These are phyloP conservation scores for Chunga burmeisteri DNA, from an alignment of 2,113 vertebrate species.

Conservation along the genomic window DNA sequence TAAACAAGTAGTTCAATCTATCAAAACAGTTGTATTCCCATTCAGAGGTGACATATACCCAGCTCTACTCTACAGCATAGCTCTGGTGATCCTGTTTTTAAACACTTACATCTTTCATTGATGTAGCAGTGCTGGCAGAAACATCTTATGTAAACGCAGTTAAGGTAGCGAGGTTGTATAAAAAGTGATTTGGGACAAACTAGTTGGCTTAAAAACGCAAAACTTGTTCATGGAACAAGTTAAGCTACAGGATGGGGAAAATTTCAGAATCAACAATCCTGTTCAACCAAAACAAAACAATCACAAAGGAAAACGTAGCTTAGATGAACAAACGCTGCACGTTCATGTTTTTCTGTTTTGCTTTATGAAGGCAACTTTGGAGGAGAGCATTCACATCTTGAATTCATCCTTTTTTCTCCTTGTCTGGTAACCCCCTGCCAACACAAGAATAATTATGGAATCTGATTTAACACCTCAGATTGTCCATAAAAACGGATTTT, in stretches of 20 bases:
- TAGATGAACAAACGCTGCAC: not conserved
- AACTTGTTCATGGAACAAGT: not conserved
- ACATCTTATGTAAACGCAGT: not conserved
- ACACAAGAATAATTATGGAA: not conserved
- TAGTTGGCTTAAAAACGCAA: not conserved
- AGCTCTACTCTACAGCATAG: not conserved
- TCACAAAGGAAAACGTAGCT: not conserved
- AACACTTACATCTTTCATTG: not conserved
- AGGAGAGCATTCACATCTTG: not conserved
- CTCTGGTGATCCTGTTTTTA: not conserved
- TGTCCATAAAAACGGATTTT: not conserved
- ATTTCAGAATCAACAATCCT: not conserved
- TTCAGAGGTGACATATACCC: not conserved
- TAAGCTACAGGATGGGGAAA: not conserved
- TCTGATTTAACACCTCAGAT: not conserved
- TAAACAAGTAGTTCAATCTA: conserved; percentile 14
- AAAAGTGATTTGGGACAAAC: not conserved
- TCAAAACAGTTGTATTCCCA: conserved; percentile 13
- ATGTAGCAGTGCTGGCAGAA: not conserved
- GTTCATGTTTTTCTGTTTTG: not conserved
- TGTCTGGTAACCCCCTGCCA: not conserved
- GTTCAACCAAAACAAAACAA: not conserved
- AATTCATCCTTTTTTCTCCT: not conserved
- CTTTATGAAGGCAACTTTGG: not conserved
- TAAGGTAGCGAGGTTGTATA: not conserved